Evolutionary conservation across 2,888 invertebrate species (phyloP), one percentile per base, ranked within the genome.

Genomic region (Malachius bipustulatus): DNA sequence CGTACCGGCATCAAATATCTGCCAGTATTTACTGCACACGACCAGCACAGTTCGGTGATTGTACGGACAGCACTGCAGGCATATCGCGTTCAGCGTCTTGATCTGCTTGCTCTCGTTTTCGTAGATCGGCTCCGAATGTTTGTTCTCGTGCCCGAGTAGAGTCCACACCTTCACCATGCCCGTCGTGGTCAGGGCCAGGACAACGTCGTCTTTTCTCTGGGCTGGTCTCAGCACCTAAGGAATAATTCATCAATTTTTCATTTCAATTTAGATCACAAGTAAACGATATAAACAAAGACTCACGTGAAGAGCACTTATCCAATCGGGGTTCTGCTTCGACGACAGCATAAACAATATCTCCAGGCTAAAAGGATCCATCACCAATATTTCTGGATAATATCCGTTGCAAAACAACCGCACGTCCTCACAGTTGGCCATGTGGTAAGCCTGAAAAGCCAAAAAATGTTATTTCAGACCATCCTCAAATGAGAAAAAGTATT

Each of bases 151-250:
- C 2, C 89, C 90, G 19, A 83, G 68, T 3, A 96, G 70, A 0
- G 93, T 93, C 96, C 96, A 96, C 0, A 96, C 90, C 67, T 96
- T 96, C 0, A 96, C 93, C 35, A 89, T 89, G 1, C 96, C 96
- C 8, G 93, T 90, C 14, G 93, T 93, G 3, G 94, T 91, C 34
- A 96, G 76, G 2, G 91, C 96, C 46, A 97, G 66, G 1, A 96
- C 89, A 2, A 96, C 93, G 59, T 96, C 94, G 65, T 96, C 96
- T 72, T 83, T 82, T 19, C 79, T 71, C n/a, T 77, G 77, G 19
- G 75, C 75, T 3, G 80, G 80, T 16, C 79, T 67, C 24, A 80
- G 58, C 0, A 76, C 75, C 74, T 75, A 51, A 50, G 47, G 37
- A 32, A 38, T 15, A n/a, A n/a, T n/a, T n/a, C n/a, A n/a, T n/a